Conservation (phyloP, 64 coral and sea anemone genomes). For the Pocillopora verrucosa region DNA sequence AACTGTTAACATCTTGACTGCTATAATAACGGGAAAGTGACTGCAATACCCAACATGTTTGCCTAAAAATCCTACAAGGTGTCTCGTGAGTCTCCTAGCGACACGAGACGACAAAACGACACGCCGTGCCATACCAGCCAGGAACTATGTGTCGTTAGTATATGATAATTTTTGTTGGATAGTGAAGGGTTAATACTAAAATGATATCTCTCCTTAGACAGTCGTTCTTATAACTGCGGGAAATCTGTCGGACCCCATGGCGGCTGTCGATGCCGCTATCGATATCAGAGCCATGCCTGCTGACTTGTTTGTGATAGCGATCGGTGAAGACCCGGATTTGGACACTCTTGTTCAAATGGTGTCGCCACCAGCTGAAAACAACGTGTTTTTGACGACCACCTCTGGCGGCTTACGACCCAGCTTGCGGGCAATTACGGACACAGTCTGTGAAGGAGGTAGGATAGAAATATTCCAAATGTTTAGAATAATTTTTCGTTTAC, state of each 20-base stretch:
- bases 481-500: too few relatives aligned
- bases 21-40: too few relatives aligned
- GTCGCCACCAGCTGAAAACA: conserved; percentile 49
- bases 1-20: too few relatives aligned
- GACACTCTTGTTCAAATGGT: conserved; percentile 27
- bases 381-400: conserved; percentile 54
- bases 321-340: conserved; percentile 51
- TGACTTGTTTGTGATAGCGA: conserved; percentile 40
- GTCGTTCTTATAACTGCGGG: conserved; percentile 62
- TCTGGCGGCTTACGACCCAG: conserved; percentile 35
- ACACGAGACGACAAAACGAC: too few relatives aligned
- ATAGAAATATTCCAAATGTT: too few relatives aligned
- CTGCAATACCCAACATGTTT: too few relatives aligned
- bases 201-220: conserved; percentile 29
- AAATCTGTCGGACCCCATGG: conserved; percentile 9
- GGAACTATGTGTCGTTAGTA: too few relatives aligned
- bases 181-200: not conserved
- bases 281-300: conserved; percentile 19
- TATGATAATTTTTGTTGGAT: not conserved
- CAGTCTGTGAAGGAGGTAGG: conserved; percentile 67
- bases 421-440: conserved; percentile 45
- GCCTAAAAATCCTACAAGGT: too few relatives aligned
- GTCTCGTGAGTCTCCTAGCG: too few relatives aligned
- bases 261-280: conserved; percentile 23
- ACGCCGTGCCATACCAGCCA: too few relatives aligned